A percentile compares a stretch with the other conserved stretches of the same genome.
phyloP scores from a whole-genome alignment of 2,797 vertebrate species.

The Tragelaphus eurycerus region DNA sequence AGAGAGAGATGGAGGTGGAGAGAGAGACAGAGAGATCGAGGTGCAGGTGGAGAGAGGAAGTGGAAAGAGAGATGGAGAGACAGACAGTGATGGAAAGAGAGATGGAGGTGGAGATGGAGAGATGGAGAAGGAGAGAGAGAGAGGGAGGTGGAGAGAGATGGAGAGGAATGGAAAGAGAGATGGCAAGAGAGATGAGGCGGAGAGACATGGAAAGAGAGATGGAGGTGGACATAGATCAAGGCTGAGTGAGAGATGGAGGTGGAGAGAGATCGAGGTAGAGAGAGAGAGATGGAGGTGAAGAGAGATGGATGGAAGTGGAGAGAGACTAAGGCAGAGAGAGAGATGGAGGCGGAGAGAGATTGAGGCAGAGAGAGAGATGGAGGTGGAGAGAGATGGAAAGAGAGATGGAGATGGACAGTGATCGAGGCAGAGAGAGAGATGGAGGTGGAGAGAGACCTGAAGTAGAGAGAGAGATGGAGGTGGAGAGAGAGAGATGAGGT shows the following conservation, averaged over 20 bases:
- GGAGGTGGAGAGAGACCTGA: no score
- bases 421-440: no score
- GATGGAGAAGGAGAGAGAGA: not conserved
- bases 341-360: no score
- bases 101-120: not conserved
- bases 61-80: not conserved
- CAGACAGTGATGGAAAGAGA: not conserved
- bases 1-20: not conserved
- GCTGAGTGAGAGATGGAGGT: not conserved
- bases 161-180: not conserved
- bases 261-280: not conserved
- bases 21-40: not conserved
- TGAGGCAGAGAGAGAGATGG: not conserved
- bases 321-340: no score
- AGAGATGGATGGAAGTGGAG: no score
- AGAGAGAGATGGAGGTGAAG: no score
- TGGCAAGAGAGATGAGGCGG: not conserved
- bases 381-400: no score
- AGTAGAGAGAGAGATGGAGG: not conserved
- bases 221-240: not conserved
- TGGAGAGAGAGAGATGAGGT: accelerated
- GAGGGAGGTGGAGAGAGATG: no score
- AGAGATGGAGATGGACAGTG: no score
- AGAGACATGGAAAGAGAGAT: not conserved
- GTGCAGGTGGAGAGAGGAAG: not conserved